These are phyloP conservation scores for Pangasius sanitwongsei DNA, from an alignment of 2,797 vertebrate genomes.

Conservation along the genomic window DNA sequence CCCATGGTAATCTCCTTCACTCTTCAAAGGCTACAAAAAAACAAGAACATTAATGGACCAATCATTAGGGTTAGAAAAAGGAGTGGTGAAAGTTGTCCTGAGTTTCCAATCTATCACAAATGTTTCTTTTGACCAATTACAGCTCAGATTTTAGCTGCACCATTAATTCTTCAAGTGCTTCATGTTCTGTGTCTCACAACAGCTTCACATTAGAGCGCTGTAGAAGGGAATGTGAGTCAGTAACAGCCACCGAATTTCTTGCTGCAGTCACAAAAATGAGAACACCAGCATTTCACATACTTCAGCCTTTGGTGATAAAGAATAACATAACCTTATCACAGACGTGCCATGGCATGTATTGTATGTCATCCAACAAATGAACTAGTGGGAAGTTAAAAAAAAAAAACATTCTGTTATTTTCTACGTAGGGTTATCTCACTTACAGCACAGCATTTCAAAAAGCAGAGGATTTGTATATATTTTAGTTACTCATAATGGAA, in stretches of 20 bases:
- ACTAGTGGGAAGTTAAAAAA: background rate
- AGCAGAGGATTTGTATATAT: background rate
- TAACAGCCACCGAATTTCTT: conserved; percentile 18
- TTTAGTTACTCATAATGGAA: background rate
- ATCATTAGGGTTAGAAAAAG: background rate
- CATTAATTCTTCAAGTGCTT: conserved; percentile 3
- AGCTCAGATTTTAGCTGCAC: background rate
- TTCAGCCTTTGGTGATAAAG: conserved; percentile 5
- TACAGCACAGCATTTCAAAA: background rate
- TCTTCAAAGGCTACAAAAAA: conserved; percentile 72
- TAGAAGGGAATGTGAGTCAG: conserved; percentile 30
- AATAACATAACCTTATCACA: conserved; percentile 26
- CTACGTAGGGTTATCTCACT: background rate
- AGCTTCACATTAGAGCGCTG: background rate
- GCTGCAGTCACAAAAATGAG: conserved; percentile 16
- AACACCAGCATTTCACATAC: background rate
- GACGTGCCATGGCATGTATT: conserved; percentile 6
- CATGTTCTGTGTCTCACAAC: background rate
- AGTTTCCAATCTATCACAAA: background rate
- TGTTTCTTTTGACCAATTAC: background rate
- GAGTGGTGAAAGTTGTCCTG: too few species aligned
- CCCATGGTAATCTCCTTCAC: conserved; percentile 72
- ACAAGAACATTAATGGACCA: conserved; percentile 1
- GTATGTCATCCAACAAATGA: background rate
- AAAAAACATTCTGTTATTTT: conserved; percentile 1